Evolutionary conservation across 2,113 vertebrate genomes (phyloP).

Genomic region (Pelecanus crispus): DNA sequence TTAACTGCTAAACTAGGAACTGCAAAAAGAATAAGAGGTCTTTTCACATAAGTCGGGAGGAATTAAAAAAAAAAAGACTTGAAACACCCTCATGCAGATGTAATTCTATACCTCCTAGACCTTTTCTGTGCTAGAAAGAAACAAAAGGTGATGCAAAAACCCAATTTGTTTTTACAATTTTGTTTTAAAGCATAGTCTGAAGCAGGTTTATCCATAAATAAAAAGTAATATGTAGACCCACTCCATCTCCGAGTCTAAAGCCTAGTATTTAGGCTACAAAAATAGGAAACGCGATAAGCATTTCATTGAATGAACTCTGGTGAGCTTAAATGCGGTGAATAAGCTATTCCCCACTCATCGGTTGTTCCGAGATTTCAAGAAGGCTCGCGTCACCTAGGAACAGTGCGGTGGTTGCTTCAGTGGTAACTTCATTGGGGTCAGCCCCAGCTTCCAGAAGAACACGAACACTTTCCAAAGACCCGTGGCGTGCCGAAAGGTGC

Average conservation of each 20-base stretch:
- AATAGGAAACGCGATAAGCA: neutral
- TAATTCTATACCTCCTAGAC: neutral
- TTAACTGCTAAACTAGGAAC: neutral
- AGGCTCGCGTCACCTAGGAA: constrained; percentile 79
- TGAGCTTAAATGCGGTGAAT: neutral
- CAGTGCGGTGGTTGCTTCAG: constrained; percentile 82
- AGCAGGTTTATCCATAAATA: neutral
- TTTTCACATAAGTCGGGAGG: neutral
- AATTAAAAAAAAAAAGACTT: neutral
- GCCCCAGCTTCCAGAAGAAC: constrained; percentile 79
- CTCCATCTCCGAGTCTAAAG: neutral
- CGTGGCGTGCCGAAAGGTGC: constrained; percentile 81
- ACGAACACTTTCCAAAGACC: constrained; percentile 69
- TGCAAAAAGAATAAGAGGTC: neutral
- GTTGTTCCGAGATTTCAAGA: neutral
- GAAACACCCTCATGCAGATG: neutral
- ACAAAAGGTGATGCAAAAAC: neutral
- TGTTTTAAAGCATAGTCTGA: neutral
- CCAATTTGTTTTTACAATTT: neutral
- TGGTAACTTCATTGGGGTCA: constrained; percentile 78
- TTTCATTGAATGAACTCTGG: neutral
- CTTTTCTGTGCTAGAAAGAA: neutral
- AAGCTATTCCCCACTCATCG: neutral
- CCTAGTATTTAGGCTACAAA: neutral
- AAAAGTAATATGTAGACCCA: neutral